phyloP scores from a whole-genome alignment of 2,888 invertebrate genomes.

The Allophyes oxyacanthae region DNA sequence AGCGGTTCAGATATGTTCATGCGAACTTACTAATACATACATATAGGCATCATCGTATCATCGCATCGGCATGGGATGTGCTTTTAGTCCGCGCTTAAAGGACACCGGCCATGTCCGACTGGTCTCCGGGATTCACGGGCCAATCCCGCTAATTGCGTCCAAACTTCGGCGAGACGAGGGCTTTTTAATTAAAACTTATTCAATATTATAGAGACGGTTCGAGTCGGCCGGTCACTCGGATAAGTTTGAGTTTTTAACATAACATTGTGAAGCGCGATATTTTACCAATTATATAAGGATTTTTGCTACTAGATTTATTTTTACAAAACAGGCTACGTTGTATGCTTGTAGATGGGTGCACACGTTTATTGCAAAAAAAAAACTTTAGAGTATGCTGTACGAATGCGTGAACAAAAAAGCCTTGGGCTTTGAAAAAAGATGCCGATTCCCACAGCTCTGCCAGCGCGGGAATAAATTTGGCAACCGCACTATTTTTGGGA shows the following conservation, averaged over 20 bases:
- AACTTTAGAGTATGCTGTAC: too few relatives aligned
- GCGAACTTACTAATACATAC: too few relatives aligned
- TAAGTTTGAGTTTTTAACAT: slow-evolving; percentile 68
- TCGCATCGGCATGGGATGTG: too few relatives aligned
- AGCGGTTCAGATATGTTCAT: too few relatives aligned
- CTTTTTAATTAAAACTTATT: slow-evolving; percentile 87
- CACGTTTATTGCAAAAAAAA: too few relatives aligned
- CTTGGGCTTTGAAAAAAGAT: slow-evolving; percentile 2
- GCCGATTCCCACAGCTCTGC: neutral
- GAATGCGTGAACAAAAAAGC: neutral
- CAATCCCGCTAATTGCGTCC: slow-evolving; percentile 80
- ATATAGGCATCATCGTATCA: too few relatives aligned
- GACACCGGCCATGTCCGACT: slow-evolving; percentile 56
- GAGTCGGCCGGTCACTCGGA: slow-evolving; percentile 68
- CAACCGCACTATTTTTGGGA: neutral
- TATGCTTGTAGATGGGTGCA: too few relatives aligned
- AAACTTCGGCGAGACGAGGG: slow-evolving; percentile 72
- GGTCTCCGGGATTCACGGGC: slow-evolving; percentile 56
- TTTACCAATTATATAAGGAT: slow-evolving; percentile 35
- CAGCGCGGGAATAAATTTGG: neutral
- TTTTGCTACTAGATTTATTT: neutral
- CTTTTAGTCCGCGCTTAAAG: slow-evolving; percentile 30
- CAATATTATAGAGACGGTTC: slow-evolving; percentile 78
- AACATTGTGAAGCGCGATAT: slow-evolving; percentile 41
- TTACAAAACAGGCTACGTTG: too few relatives aligned